Percentiles rank a stretch among this genome's conserved stretches.
Conservation (phyloP, 2,113 vertebrate species). For the Aldabrachelys gigantea region DNA sequence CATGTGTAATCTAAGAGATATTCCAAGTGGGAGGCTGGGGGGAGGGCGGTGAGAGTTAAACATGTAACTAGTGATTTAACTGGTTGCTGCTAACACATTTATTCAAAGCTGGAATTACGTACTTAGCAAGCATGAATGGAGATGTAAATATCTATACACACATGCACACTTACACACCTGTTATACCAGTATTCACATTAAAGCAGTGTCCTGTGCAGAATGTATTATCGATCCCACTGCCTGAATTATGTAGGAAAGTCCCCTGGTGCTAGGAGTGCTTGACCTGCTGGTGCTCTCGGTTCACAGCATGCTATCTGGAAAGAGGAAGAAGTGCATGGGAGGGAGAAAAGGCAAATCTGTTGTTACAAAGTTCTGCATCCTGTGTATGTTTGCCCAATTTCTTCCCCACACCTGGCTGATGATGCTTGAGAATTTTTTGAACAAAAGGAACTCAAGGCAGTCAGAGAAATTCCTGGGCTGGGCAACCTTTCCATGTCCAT, state of each 20-base stretch:
- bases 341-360: neutral
- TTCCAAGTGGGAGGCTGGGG: neutral
- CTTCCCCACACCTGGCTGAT: neutral
- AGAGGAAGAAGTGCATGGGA: neutral
- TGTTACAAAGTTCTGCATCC: neutral
- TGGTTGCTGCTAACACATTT: neutral
- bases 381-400: neutral
- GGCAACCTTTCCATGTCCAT: neutral
- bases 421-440: neutral
- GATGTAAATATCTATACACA: neutral
- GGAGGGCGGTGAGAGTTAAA: neutral
- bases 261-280: neutral
- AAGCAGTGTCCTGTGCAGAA: neutral
- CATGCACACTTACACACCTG: neutral
- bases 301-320: neutral
- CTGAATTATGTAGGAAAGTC: neutral
- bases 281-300: neutral
- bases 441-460: neutral
- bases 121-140: neutral
- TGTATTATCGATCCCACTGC: neutral
- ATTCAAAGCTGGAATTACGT: neutral
- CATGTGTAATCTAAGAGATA: neutral
- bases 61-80: neutral
- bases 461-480: neutral
- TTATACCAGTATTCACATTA: neutral